phyloP scores from a whole-genome alignment of 1,140 invertebrate genomes.

The Neoseiulus cucumeris region DNA sequence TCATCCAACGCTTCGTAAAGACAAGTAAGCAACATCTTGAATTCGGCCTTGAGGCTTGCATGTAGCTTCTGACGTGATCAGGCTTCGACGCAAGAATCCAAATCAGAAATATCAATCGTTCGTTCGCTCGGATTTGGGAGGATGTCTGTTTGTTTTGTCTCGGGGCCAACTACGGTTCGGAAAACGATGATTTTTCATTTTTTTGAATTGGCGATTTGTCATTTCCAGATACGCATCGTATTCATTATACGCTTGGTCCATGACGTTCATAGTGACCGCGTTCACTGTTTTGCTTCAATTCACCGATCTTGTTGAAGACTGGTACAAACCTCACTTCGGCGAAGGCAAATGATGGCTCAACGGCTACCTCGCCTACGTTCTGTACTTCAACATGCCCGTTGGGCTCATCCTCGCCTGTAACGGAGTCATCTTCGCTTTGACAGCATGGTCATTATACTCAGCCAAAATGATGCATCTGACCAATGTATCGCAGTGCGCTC shows the following conservation, averaged over 20 bases:
- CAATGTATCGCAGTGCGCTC: constrained; percentile 21
- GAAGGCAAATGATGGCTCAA: constrained; percentile 16
- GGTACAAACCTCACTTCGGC: constrained; percentile 15
- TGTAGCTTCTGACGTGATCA: not conserved
- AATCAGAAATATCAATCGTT: not conserved
- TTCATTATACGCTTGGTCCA: constrained; percentile 29
- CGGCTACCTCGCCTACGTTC: constrained; percentile 13
- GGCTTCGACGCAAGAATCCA: not conserved
- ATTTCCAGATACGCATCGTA: constrained; percentile 4
- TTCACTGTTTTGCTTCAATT: constrained; percentile 14
- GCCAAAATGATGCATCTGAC: constrained; percentile 21
- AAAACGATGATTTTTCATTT: too few species aligned
- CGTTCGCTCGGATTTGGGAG: not conserved
- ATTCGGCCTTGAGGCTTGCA: not conserved
- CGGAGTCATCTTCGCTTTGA: constrained; percentile 34
- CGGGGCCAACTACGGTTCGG: too few species aligned
- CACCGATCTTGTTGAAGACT: not conserved
- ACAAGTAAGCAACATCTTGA: not conserved
- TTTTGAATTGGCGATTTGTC: too few species aligned
- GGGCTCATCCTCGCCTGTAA: constrained; percentile 29
- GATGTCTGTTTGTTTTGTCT: not conserved
- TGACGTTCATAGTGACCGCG: constrained; percentile 12
- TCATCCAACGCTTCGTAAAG: constrained; percentile 6
- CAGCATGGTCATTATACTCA: constrained; percentile 24
- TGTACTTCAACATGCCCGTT: constrained; percentile 20